These are phyloP conservation scores for Caenorhabditis parvicauda DNA, from an alignment of 2,888 invertebrate genomes.

Conservation along the genomic window DNA sequence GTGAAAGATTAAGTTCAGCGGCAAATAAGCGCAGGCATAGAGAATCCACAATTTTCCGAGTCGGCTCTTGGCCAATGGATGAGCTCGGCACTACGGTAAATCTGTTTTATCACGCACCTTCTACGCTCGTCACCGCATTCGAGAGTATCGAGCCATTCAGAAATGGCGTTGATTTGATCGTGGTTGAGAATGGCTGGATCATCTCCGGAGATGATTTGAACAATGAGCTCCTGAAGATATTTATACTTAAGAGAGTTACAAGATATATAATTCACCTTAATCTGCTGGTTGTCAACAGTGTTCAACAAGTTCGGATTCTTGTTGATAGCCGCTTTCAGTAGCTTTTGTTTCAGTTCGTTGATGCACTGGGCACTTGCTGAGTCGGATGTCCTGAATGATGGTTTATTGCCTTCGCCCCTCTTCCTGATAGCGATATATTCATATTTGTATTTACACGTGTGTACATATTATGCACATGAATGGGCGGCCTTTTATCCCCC, in stretches of 20 bases:
- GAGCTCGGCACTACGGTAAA: no score
- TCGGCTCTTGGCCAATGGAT: background rate
- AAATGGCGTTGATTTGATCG: constrained; percentile 56
- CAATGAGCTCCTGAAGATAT: constrained; percentile 47
- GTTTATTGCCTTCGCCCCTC: background rate
- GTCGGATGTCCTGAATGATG: constrained; percentile 45
- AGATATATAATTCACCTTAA: constrained; percentile 36
- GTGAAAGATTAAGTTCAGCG: no score
- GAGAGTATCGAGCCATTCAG: constrained; percentile 59
- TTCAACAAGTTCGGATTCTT: constrained; percentile 54
- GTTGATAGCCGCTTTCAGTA: constrained; percentile 54
- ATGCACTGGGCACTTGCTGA: constrained; percentile 51
- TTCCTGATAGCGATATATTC: no score
- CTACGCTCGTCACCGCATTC: constrained; percentile 36
- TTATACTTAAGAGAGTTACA: background rate
- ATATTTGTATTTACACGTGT: no score
- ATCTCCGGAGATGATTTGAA: constrained; percentile 50
- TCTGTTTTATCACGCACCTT: constrained; percentile 36
- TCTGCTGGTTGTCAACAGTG: constrained; percentile 50
- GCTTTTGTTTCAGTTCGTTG: constrained; percentile 53
- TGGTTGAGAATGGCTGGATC: constrained; percentile 38
- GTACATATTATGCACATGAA: constrained; percentile 1
- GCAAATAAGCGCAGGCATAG: no score
- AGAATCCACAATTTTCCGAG: no score
- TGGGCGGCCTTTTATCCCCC: no score